Evolutionary conservation across 2,113 vertebrate species (phyloP), one percentile per base, ranked within the genome.

Genomic region (Parus major): DNA sequence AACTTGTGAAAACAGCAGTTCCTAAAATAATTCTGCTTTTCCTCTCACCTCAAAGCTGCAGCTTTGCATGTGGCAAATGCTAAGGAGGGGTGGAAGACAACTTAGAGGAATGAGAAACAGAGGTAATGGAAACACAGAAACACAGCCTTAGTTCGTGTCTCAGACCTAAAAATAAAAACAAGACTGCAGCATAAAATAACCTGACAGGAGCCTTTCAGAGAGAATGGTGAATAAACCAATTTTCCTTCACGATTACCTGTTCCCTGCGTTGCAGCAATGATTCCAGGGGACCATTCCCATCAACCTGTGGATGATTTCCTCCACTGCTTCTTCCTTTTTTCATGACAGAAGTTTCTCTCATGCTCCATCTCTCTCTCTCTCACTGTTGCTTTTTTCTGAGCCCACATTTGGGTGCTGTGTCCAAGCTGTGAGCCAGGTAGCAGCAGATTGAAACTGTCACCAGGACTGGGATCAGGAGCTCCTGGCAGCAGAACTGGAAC

Each of bases 181-280:
- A 35, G 6, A 11, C 12, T 56, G 31, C n/a, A 87, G 20, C 66
- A 72, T 3, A 52, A 75, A 81, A 41, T 31, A 35, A 29, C 28
- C 22, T 6, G 2, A 25, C 31, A 42, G 42, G 46, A 80, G 31
- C 12, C 22, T 49, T 42, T 29, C 25, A 31, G 24, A 78, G 4
- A 0, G 2, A 59, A 36, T 0, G 1, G 4, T n/a, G 65, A 47
- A 76, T 27, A 87, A 94, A 90, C 3, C 29, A n/a, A 10, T n/a
- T 71, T 65, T 18, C 59, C 17, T 27, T 64, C 52, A 24, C 0
- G 0, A 25, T 15, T 7, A 5, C 24, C 21, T 23, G 16, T 21
- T 82, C 44, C 66, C 27, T 46, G 11, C 39, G 17, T 1, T 31
- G 29, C 3, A 47, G 16, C 3, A 24, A 39, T 9, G 10, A 20